Percentiles rank a stretch among this genome's conserved stretches.
These are phyloP conservation scores for Lacanobia wlatinum DNA, from an alignment of 2,888 invertebrate species.

Conservation along the genomic window DNA sequence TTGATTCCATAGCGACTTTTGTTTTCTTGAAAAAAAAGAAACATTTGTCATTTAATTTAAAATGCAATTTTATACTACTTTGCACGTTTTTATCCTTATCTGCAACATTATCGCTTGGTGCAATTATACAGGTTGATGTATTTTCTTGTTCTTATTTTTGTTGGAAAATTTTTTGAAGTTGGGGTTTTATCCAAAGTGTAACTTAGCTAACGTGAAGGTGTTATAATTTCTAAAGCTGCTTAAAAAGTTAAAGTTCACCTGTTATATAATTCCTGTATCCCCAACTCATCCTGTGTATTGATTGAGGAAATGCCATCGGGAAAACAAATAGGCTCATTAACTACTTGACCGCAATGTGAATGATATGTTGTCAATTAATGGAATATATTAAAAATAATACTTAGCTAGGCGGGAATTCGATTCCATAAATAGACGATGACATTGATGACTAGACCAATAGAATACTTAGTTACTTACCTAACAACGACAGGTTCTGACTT, in stretches of 20 bases:
- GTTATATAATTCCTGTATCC: neutral
- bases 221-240: neutral
- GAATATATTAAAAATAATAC: conserved; percentile 24
- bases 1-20: neutral
- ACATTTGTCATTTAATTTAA: conserved; percentile 3
- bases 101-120: neutral
- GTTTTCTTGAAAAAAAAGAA: conserved; percentile 1
- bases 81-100: conserved; percentile 25
- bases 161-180: neutral
- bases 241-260: neutral
- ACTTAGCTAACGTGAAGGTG: neutral
- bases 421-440: conserved; percentile 8
- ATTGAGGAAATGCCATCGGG: conserved; percentile 10
- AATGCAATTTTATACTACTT: conserved; percentile 5
- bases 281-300: neutral
- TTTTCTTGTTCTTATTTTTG: neutral
- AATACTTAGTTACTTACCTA: neutral
- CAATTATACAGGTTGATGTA: neutral
- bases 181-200: neutral
- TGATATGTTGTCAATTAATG: conserved; percentile 23
- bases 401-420: neutral
- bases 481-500: too few relatives aligned
- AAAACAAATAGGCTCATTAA: conserved; percentile 42
- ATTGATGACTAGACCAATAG: neutral
- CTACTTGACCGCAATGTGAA: conserved; percentile 18